Evolutionary conservation across 2,797 vertebrate genomes (phyloP).

Genomic region (Oceanodroma leucorhoa): DNA sequence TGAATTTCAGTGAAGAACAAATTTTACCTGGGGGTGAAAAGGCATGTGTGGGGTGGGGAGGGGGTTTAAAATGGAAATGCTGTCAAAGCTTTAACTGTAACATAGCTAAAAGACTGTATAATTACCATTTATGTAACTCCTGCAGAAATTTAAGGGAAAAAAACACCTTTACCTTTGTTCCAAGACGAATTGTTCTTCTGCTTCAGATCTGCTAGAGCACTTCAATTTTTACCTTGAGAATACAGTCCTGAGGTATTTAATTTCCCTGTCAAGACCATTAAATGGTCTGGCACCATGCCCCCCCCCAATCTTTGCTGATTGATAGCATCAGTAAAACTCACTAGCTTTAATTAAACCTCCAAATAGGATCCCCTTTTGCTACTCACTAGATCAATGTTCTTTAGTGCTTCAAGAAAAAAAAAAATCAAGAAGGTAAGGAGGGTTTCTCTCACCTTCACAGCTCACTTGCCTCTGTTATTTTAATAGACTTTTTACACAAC

Average conservation of each 20-base stretch:
- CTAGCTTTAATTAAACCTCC: slow-evolving; percentile 75
- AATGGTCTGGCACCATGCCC: slow-evolving; percentile 47
- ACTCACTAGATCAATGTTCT: slow-evolving; percentile 58
- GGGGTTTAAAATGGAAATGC: slow-evolving; percentile 14
- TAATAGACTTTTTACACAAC: not conserved
- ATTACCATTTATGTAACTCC: not conserved
- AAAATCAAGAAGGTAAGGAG: slow-evolving; percentile 22
- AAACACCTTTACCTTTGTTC: not conserved
- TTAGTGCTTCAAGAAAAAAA: slow-evolving; percentile 40
- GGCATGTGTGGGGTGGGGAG: not conserved
- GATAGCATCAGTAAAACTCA: slow-evolving; percentile 73
- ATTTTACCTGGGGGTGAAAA: slow-evolving; percentile 9
- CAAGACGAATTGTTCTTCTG: slow-evolving; percentile 32
- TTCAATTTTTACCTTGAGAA: slow-evolving; percentile 65
- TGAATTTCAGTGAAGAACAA: not conserved
- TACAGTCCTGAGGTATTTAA: slow-evolving; percentile 63
- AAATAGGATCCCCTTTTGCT: slow-evolving; percentile 61
- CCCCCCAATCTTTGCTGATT: slow-evolving; percentile 53
- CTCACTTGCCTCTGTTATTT: slow-evolving; percentile 35
- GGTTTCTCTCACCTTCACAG: slow-evolving; percentile 73
- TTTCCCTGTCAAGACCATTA: slow-evolving; percentile 56
- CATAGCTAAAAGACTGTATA: not conserved
- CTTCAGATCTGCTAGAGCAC: not conserved
- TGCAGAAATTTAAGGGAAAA: not conserved
- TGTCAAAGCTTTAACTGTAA: slow-evolving; percentile 23